Conservation (phyloP, 2,888 invertebrate genomes). For the Eumacrocentrus americanus region DNA sequence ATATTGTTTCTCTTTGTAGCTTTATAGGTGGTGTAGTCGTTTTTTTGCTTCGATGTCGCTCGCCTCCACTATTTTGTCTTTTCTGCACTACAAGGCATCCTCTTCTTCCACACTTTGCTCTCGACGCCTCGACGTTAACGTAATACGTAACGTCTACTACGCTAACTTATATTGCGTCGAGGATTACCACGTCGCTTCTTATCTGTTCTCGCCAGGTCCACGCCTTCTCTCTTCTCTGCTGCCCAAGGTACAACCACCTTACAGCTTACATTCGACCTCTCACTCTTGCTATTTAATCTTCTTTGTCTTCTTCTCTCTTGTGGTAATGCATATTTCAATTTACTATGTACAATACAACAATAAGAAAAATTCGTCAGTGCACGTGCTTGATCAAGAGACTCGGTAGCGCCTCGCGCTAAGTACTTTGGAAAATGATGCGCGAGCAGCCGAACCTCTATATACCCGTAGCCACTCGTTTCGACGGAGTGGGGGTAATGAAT, state of each 20-base stretch:
- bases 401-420: too few species aligned
- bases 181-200: slow-evolving; percentile 59
- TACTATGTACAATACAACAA: slow-evolving; percentile 28
- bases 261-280: not conserved
- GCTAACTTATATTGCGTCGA: slow-evolving; percentile 57
- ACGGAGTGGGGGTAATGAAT: too few species aligned
- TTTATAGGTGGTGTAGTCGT: not conserved
- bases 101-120: slow-evolving; percentile 23
- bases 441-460: too few species aligned
- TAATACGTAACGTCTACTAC: slow-evolving; percentile 53
- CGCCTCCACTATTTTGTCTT: not conserved
- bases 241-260: not conserved
- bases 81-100: slow-evolving; percentile 15
- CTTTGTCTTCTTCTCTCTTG: slow-evolving; percentile 12
- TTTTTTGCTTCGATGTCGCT: not conserved
- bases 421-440: too few species aligned
- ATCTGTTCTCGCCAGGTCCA: slow-evolving; percentile 51
- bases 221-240: slow-evolving; percentile 16
- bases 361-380: too few species aligned
- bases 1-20: not conserved
- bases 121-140: slow-evolving; percentile 39
- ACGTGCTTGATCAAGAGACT: too few species aligned
- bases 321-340: slow-evolving; percentile 52
- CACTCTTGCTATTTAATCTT: not conserved
- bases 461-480: too few species aligned